These are phyloP conservation scores for Synanthedon andrenaeformis DNA, from an alignment of 2,888 invertebrate species.

Conservation along the genomic window DNA sequence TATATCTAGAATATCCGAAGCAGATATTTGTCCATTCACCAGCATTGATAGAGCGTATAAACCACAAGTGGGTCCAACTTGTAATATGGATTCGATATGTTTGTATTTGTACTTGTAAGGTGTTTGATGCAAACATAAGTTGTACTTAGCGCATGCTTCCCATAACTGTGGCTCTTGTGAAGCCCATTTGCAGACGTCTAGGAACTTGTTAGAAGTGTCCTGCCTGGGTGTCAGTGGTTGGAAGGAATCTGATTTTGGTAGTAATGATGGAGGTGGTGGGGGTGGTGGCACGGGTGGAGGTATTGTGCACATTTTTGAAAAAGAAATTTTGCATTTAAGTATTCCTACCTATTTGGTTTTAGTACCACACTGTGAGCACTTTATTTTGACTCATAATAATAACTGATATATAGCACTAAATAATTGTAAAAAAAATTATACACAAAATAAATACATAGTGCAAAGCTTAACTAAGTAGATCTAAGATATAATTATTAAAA, in stretches of 20 bases:
- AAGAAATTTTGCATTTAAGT: not conserved
- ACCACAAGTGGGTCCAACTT: slow-evolving; percentile 85
- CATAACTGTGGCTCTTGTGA: slow-evolving; percentile 64
- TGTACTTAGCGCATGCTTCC: slow-evolving; percentile 69
- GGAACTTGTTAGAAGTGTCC: slow-evolving; percentile 12
- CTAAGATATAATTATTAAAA: no score
- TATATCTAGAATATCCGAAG: slow-evolving; percentile 69
- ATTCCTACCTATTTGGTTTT: no score
- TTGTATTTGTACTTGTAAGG: slow-evolving; percentile 64
- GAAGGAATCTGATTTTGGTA: slow-evolving; percentile 9
- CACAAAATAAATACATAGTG: no score
- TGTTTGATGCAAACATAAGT: slow-evolving; percentile 53
- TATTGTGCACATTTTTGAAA: slow-evolving; percentile 40
- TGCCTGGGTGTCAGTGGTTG: slow-evolving; percentile 3
- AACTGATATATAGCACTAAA: no score
- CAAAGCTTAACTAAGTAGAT: no score
- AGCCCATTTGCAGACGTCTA: slow-evolving; percentile 70
- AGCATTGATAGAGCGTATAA: slow-evolving; percentile 89
- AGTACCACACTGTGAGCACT: no score
- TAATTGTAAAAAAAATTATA: no score
- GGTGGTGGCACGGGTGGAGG: slow-evolving; percentile 39
- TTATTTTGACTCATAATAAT: no score
- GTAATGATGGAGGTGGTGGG: slow-evolving; percentile 20
- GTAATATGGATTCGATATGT: slow-evolving; percentile 44
- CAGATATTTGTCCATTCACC: slow-evolving; percentile 68